These are phyloP conservation scores for Microhierax caerulescens DNA, from an alignment of 2,797 vertebrate species.

Conservation along the genomic window DNA sequence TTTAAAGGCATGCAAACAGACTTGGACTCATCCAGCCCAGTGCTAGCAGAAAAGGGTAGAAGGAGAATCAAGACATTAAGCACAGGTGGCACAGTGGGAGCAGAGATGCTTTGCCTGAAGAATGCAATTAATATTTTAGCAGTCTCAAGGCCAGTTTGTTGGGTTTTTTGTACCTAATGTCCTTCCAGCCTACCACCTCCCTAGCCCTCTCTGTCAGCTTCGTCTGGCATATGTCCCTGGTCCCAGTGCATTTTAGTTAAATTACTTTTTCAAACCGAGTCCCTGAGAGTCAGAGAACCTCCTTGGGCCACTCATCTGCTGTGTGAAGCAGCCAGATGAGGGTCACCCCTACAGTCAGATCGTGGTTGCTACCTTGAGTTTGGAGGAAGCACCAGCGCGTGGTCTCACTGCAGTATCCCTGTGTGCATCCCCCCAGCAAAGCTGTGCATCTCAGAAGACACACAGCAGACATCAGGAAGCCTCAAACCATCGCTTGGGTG, in stretches of 20 bases:
- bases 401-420: background rate
- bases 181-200: background rate
- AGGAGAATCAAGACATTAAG: background rate
- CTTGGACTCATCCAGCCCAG: background rate
- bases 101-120: background rate
- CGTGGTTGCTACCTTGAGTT: background rate
- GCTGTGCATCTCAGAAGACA: background rate
- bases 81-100: fast-evolving
- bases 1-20: background rate
- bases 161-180: background rate
- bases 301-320: fast-evolving
- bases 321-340: background rate
- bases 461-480: background rate
- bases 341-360: background rate
- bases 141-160: background rate
- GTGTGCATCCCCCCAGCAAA: background rate
- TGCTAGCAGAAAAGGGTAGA: background rate
- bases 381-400: background rate
- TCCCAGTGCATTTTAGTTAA: background rate
- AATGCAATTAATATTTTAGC: background rate
- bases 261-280: background rate
- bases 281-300: background rate
- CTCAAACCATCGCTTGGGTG: background rate
- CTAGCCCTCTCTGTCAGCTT: background rate
- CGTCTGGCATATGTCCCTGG: background rate